Base-by-base conservation (phyloP, 2,888 invertebrate species). In the Branchellion lobata region DNA sequence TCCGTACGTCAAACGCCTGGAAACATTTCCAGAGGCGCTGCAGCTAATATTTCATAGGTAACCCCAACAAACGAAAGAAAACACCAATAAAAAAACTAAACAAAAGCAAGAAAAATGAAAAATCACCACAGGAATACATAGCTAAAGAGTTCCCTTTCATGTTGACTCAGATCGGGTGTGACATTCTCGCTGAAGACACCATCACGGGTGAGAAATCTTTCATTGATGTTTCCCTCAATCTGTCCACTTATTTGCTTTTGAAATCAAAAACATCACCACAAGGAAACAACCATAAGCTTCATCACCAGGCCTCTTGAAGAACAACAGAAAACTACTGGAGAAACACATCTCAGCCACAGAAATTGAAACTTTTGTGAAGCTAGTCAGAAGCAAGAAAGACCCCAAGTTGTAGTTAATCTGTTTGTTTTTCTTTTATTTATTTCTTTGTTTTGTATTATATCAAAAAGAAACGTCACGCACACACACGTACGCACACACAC, bases 111-210 rank as follows among this genome's bases (percentile, higher is more conserved):
- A n/a, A n/a, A n/a, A n/a, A n/a, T n/a, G n/a, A n/a, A n/a, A n/a
- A 65, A 3, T 29, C 3, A 11, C 29, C 3, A 40, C 78, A 94
- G 93, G 99, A 99, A 90, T 95, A 98, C 87, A 96, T 99, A 84
- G 98, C 99, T 18, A 96, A 96, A 87, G 94, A 97, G 89, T 98
- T 99, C 89, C 96, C 96, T 47, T 94, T 99, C 86, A 99, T 99
- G 96, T 99, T 99, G 89, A 96, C 96, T 86, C 97, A 99, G 90
- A 99, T 99, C 84, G 99, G 77, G 14, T 77, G 77, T 65, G 77
- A 77, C 57, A 77, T 77, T 77, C 40, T 77, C 34, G 53, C 77
- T 34, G 77, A 77, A 65, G 65, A 77, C 57, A 77, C 77, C 1
- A 77, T 77, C 34, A 77, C 77, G 3, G 61, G 61, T 57, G 21